These are phyloP conservation scores for Steromphala cineraria DNA, from an alignment of 2,888 invertebrate species.

Conservation along the genomic window DNA sequence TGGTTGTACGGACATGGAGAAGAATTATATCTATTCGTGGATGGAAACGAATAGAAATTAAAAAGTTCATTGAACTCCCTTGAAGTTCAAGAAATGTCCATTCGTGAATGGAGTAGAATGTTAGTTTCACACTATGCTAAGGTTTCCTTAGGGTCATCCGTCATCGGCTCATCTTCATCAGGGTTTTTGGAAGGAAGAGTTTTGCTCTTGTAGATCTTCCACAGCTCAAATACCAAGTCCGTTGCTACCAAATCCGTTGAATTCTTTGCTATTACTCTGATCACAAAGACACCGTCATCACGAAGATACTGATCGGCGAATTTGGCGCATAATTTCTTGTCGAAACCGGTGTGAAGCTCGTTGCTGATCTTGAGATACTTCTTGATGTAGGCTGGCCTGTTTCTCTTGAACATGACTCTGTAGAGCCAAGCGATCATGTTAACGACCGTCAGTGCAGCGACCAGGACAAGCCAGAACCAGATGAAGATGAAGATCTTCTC, in stretches of 20 bases:
- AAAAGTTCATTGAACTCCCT: too few relatives aligned
- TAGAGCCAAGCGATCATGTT: constrained; percentile 59
- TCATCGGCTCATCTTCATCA: constrained; percentile 27
- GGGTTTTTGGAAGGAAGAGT: constrained; percentile 13
- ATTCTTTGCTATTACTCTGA: constrained; percentile 50
- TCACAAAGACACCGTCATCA: constrained; percentile 51
- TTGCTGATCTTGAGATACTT: constrained; percentile 60
- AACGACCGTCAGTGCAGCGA: constrained; percentile 51
- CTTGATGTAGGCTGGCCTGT: constrained; percentile 58
- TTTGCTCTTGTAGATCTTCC: constrained; percentile 43
- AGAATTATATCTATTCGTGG: too few relatives aligned
- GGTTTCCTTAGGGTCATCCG: constrained; percentile 27
- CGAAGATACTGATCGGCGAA: constrained; percentile 49
- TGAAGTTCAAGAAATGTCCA: background rate
- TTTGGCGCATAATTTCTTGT: constrained; percentile 47
- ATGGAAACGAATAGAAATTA: too few relatives aligned
- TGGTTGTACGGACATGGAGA: too few relatives aligned
- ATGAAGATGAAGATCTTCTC: constrained; percentile 71
- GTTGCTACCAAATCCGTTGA: constrained; percentile 51
- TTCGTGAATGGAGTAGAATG: background rate
- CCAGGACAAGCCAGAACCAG: constrained; percentile 69
- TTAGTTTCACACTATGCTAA: constrained; percentile 13
- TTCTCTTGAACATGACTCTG: constrained; percentile 58
- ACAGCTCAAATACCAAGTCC: constrained; percentile 46
- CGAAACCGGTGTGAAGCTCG: constrained; percentile 37